Evolutionary conservation across 2,888 invertebrate genomes (phyloP), one percentile per base, ranked within the genome.

Genomic region (Drosophila testacea): DNA sequence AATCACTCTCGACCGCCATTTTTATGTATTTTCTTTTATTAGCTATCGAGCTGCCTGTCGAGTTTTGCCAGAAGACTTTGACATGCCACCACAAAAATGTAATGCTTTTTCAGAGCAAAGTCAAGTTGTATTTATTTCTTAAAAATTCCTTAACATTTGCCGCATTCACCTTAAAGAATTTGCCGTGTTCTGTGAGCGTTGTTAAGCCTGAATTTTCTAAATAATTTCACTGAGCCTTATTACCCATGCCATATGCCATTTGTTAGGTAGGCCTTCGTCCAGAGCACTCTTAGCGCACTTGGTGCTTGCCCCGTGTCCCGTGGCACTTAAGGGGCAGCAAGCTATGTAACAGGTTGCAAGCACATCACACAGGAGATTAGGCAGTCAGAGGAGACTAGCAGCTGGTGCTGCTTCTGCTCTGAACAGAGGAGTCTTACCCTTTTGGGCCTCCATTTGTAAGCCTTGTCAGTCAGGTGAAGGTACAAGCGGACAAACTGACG

Each of bases 281-380:
- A 42, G 41, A 47, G 34, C 39, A 32, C 9, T 38, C 38, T 27
- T 6, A 34, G 34, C 55, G 42, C 55, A 55, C 64, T 52, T 44
- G 64, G 56, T 41, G 48, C 22, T 10, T 48, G 48, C n/a, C 36
- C 50, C 50, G 1, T n/a, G 50, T 3, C 22, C 22, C 22, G 22
- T 22, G 52, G 34, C 47, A 55, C 42, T 69, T 56, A 61, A 0
- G 56, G 56, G 54, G 41, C 63, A 47, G 54, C 47, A 16, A 28
- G 48, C 38, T 42, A 55, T 70, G 83, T 84, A 84, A 84, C 88
- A 84, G 83, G 83, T 84, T 73, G 88, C 77, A 57, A 54, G 70
- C 78, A 76, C 87, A 79, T 84, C 72, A 73, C 80, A 82, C 64
- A 71, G 75, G 63, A 82, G 88, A 84, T 84, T 84, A 84, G 85